Percentiles rank a stretch among this genome's conserved stretches.
Conservation (phyloP, 2,797 vertebrate genomes). For the Gorsachius magnificus region DNA sequence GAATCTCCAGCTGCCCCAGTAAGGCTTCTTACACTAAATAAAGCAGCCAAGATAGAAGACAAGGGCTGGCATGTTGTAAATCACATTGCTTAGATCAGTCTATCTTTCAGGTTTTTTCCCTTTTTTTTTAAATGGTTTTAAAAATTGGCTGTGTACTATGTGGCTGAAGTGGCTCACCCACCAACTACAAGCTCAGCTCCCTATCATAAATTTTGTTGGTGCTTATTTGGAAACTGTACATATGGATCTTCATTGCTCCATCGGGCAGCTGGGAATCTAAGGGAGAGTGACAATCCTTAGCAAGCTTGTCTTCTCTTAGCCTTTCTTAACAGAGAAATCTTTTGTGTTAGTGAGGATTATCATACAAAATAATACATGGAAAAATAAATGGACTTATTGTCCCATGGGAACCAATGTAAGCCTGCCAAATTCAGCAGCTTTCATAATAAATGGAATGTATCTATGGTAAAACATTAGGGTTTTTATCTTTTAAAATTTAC, state of each 20-base stretch:
- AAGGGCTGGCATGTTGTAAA: background rate
- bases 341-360: background rate
- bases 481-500: background rate
- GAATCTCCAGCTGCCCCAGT: background rate
- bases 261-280: background rate
- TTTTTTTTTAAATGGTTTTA: background rate
- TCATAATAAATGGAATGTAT: background rate
- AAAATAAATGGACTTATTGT: background rate
- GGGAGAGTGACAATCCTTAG: background rate
- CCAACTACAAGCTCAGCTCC: background rate
- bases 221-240: background rate
- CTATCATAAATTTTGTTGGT: background rate
- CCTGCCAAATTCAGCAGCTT: background rate
- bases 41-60: background rate
- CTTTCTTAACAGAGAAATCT: background rate
- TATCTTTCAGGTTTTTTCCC: rapidly evolving
- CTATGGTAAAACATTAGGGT: background rate
- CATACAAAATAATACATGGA: background rate
- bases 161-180: background rate
- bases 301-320: background rate
- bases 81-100: background rate
- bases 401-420: background rate
- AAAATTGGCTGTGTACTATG: background rate
- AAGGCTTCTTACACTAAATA: background rate
- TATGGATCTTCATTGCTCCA: background rate